These are phyloP conservation scores for Ophiothrix spiculata DNA, from an alignment of 35 echinoderm and acorn worm genomes.

Conservation along the genomic window DNA sequence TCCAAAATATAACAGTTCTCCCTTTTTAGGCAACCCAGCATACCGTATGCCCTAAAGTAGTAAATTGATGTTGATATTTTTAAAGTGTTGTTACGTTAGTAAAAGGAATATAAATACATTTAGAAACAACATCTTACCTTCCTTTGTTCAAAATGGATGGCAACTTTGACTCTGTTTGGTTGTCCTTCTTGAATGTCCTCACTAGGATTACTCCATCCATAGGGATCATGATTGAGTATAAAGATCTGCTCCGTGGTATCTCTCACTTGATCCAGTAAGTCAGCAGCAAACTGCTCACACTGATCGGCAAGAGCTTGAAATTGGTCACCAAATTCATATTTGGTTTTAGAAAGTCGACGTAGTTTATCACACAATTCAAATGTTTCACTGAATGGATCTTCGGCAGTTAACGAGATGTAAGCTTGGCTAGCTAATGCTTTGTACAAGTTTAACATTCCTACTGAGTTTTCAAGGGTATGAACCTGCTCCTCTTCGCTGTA, in stretches of 20 bases:
- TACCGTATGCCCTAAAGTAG: no score
- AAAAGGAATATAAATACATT: no score
- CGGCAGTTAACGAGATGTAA: constrained; percentile 85
- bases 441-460: constrained; percentile 91
- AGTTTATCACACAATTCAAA: constrained; percentile 94
- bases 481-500: constrained; percentile 61
- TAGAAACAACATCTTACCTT: constrained; percentile 62
- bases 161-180: constrained; percentile 90
- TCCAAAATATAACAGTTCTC: no score
- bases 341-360: constrained; percentile 65
- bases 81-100: no score
- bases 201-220: constrained; percentile 83
- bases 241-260: constrained; percentile 79
- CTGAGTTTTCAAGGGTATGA: constrained; percentile 87
- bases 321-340: constrained; percentile 96
- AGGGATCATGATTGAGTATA: constrained; percentile 88
- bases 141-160: constrained; percentile 92
- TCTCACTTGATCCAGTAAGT: constrained; percentile 86
- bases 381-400: constrained; percentile 92
- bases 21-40: no score
- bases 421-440: constrained; percentile 85
- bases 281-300: constrained; percentile 91
- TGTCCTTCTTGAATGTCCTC: constrained; percentile 58
- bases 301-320: constrained; percentile 85
- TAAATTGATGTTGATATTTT: no score